Evolutionary conservation across 1,140 invertebrate genomes (phyloP), one percentile per base, ranked within the genome.

Genomic region (Magallana ariakensis): DNA sequence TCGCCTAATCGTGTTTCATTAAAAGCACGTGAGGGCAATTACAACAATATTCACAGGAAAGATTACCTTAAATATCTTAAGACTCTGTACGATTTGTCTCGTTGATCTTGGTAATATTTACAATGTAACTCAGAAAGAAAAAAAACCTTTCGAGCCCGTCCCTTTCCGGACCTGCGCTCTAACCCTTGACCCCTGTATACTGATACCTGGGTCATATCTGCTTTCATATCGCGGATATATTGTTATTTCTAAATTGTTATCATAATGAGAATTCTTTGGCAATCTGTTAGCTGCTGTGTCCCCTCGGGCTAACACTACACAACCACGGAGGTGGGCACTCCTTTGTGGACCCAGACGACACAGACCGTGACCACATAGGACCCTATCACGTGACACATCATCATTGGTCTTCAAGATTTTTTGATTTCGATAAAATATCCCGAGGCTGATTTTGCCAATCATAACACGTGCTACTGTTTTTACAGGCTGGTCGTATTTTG

Each of bases 181-280:
- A 75, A 75, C 66, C 66, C 66, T 75, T 75, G 22, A 75, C 22
- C 26, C 15, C 33, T 22, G 13, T 19, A 75, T 75, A 75, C 66
- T 75, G 66, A 75, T 75, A 75, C 15, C 22, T 26, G 66, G 66
- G 66, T 75, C 66, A 75, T 75, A 75, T 75, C 66, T 75, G 66
- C 66, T 75, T 75, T 75, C 10, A 33, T 26, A 75, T 75, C 66
- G 33, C 66, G 33, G 66, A 26, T 75, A 75, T 75, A 75, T 75
- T 75, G 66, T 75, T 75, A 75, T 75, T 75, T 75, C 33, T 33
- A 75, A 75, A 75, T 75, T 75, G 66, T 75, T 13, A 75, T 75
- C 26, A 75, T 75, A 75, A 75, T 22, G 66, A 75, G 66, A 75
- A 75, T 75, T 75, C 66, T 75, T 75, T 19, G 66, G 22, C 66